Percentiles rank a stretch among this genome's conserved stretches.
Evolutionary conservation across 1,140 invertebrate species (phyloP).

Genomic region (Ganaspis sp.): DNA sequence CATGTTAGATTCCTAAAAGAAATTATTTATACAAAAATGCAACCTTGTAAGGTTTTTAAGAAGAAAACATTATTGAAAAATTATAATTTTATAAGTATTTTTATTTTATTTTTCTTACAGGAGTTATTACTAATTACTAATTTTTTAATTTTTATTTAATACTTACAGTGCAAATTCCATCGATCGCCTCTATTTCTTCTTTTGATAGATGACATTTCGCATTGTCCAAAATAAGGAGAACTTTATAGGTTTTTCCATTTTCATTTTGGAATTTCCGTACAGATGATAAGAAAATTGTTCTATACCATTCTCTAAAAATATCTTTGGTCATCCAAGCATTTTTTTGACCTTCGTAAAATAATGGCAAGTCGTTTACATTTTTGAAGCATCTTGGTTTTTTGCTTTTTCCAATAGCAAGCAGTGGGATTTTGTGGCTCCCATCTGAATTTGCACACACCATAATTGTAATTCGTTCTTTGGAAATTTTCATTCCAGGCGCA

Average conservation of each 20-base stretch:
- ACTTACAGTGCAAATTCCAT: neutral
- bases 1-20: neutral
- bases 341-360: neutral
- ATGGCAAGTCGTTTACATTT: neutral
- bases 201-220: neutral
- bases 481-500: slow-evolving; percentile 56
- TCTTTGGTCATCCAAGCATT: neutral
- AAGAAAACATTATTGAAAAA: too few species aligned
- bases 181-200: neutral
- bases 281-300: neutral
- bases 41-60: too few species aligned
- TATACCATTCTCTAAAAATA: neutral
- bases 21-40: neutral
- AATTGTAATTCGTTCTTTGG: slow-evolving; percentile 65
- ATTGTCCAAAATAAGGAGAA: neutral
- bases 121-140: too few species aligned
- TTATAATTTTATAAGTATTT: too few species aligned
- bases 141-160: too few species aligned
- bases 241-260: neutral
- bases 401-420: neutral
- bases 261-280: neutral
- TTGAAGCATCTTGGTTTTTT: neutral
- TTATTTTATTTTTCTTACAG: too few species aligned
- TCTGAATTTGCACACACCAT: slow-evolving; percentile 65
- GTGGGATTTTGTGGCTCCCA: slow-evolving; percentile 43